A percentile compares a stretch with the other conserved stretches of the same genome.
Conservation (phyloP, 2,797 vertebrate species). For the Thripadectes ignobilis region DNA sequence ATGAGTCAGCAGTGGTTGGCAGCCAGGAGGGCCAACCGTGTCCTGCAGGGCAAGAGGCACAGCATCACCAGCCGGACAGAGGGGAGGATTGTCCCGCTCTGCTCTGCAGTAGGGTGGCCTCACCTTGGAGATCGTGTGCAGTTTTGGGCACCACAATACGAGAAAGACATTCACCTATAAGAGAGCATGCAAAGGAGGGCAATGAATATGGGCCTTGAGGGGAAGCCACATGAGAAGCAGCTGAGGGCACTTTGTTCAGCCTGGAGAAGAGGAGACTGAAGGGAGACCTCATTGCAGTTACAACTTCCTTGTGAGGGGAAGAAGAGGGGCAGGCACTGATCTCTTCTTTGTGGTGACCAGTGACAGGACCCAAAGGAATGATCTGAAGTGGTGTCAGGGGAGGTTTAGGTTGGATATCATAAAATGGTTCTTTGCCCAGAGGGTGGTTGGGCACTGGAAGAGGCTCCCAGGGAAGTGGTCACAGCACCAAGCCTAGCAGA, state of each 20-base stretch:
- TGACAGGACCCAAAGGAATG: background rate
- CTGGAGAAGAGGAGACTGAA: too few relatives aligned
- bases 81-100: background rate
- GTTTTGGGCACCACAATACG: background rate
- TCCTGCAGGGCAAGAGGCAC: background rate
- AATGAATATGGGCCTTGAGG: too few relatives aligned
- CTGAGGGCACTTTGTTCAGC: too few relatives aligned
- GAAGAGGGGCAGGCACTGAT: background rate
- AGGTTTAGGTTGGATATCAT: too few relatives aligned
- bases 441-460: too few relatives aligned
- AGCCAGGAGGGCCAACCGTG: background rate
- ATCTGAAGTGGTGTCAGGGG: too few relatives aligned
- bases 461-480: too few relatives aligned
- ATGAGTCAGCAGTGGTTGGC: background rate
- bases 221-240: too few relatives aligned
- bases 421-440: background rate
- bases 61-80: background rate
- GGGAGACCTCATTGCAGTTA: too few relatives aligned
- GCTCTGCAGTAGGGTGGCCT: background rate
- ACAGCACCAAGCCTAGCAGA: too few relatives aligned
- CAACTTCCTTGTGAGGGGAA: too few relatives aligned
- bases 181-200: background rate
- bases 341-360: background rate
- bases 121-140: background rate
- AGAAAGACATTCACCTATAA: background rate